phyloP scores from a whole-genome alignment of 2,888 invertebrate genomes.

The Caenorhabditis japonica region DNA sequence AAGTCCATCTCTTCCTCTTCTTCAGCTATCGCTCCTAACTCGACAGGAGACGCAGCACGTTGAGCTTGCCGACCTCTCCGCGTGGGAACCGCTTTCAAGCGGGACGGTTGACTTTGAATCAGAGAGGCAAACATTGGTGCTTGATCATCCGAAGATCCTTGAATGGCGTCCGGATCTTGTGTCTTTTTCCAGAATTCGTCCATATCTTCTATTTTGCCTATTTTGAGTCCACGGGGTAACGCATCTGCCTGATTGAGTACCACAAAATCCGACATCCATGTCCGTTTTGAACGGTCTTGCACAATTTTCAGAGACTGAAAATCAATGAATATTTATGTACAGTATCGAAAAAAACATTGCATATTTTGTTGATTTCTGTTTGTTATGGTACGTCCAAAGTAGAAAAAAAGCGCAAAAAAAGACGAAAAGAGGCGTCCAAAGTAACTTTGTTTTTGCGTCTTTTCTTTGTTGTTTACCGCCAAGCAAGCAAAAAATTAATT shows the following conservation, averaged over 20 bases:
- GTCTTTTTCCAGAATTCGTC: conserved; percentile 23
- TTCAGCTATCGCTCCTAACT: conserved; percentile 19
- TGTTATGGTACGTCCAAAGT: too few species aligned
- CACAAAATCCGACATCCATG: conserved; percentile 50
- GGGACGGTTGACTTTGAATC: neutral
- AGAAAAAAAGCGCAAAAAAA: too few species aligned
- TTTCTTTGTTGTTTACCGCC: too few species aligned
- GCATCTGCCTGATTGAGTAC: conserved; percentile 32
- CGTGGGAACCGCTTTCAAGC: conserved; percentile 3
- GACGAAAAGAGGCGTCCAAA: too few species aligned
- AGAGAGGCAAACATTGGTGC: neutral
- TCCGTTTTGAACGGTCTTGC: conserved; percentile 37
- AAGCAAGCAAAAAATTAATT: too few species aligned
- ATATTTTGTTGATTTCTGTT: too few species aligned
- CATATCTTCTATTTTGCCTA: conserved; percentile 16
- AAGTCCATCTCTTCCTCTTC: conserved; percentile 22
- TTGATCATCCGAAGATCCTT: neutral
- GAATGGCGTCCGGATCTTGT: conserved; percentile 34
- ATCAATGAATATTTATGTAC: neutral
- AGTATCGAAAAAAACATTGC: too few species aligned
- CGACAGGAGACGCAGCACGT: neutral
- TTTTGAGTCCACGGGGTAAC: conserved; percentile 18
- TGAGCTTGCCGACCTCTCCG: conserved; percentile 10
- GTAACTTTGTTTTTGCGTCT: too few species aligned
- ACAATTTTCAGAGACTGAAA: conserved; percentile 37